These are phyloP conservation scores for Spheniscus humboldti DNA, from an alignment of 2,797 vertebrate species.

Conservation along the genomic window DNA sequence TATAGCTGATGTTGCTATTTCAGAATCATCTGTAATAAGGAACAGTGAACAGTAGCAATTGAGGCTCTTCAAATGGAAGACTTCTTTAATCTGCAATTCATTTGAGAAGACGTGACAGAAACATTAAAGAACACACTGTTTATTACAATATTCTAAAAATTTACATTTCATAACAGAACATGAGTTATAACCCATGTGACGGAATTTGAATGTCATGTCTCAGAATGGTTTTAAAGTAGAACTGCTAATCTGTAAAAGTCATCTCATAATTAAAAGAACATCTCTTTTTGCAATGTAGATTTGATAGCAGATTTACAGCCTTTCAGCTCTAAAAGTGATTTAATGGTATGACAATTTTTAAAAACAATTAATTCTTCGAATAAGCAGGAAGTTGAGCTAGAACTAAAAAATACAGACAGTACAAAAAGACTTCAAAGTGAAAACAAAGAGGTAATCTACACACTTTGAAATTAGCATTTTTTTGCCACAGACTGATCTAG, in stretches of 20 bases:
- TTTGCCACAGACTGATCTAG: neutral
- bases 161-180: neutral
- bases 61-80: neutral
- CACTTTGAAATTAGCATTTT: neutral
- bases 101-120: neutral
- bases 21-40: neutral
- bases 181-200: neutral
- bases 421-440: neutral
- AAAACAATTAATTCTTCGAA: neutral
- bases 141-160: neutral
- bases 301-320: neutral
- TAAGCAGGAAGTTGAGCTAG: neutral
- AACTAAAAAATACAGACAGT: neutral
- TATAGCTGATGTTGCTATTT: neutral
- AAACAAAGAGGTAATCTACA: neutral
- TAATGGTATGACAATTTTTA: neutral
- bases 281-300: neutral
- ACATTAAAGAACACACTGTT: neutral
- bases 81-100: neutral
- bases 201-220: neutral
- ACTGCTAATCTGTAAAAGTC: neutral
- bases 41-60: neutral
- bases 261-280: neutral
- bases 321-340: neutral
- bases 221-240: neutral